phyloP scores from a whole-genome alignment of 2,797 vertebrate genomes.

The Vespertilio murinus region DNA sequence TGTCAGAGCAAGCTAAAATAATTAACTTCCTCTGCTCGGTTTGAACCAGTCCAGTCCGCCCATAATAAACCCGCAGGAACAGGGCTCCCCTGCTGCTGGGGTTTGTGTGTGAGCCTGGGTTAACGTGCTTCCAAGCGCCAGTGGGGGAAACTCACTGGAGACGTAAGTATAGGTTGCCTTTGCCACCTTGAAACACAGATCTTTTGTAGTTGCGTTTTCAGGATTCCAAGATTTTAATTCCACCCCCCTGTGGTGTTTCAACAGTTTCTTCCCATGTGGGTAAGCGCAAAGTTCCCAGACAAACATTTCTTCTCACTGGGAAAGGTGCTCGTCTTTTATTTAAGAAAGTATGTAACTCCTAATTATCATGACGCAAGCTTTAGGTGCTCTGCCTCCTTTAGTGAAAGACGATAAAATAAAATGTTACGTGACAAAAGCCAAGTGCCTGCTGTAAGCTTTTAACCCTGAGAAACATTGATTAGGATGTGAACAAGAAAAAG shows the following conservation, averaged over 20 bases:
- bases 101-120: constrained; percentile 58
- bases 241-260: background rate
- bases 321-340: constrained; percentile 26
- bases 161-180: constrained; percentile 9
- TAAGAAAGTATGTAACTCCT: background rate
- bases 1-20: constrained; percentile 81
- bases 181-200: background rate
- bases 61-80: constrained; percentile 71
- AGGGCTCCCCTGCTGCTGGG: constrained; percentile 52
- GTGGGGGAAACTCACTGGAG: background rate
- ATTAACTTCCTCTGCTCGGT: constrained; percentile 84
- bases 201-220: constrained; percentile 44
- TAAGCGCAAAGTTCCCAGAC: constrained; percentile 5
- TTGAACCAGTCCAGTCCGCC: constrained; percentile 82
- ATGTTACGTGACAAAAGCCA: background rate
- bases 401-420: constrained; percentile 39
- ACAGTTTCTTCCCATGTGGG: constrained; percentile 11
- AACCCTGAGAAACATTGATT: constrained; percentile 38
- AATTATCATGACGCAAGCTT: constrained; percentile 35
- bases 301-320: background rate
- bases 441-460: background rate
- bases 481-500: background rate
- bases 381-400: background rate
- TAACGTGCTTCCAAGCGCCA: constrained; percentile 65
- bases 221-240: constrained; percentile 45